Base-by-base conservation (phyloP, 2,888 invertebrate species). In the Baccha elongata region DNA sequence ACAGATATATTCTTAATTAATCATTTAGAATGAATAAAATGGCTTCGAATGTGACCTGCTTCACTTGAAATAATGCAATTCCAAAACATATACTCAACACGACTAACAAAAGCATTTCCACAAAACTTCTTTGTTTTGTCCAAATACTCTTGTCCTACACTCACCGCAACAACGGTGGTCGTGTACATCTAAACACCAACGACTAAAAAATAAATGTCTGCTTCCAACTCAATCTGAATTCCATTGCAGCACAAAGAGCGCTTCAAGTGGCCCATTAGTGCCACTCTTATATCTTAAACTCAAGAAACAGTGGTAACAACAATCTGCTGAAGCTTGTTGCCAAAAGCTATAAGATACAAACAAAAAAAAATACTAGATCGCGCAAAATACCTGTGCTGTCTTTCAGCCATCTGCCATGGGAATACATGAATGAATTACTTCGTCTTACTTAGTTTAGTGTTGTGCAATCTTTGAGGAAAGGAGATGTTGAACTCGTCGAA, bases 351-450 rank as follows among this genome's bases (percentile, higher is more conserved):
- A 0, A n/a, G 1, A 46, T 15, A 11, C 40, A 42, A 15, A 29
- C 0, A 23, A 23, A 40, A 48, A 6, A 8, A 13, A 53, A 42
- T 23, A 29, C 10, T 26, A 8, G 15, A 53, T 32, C 60, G 67
- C 60, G 46, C 53, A 67, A 73, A 79, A 73, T 73, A 44, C 60
- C 46, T 73, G 40, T n/a, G 44, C 17, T 64, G 71, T 53, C 42
- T 52, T 44, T 68, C 60, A 52, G 48, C 21, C 68, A 55, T 42
- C 68, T 62, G 48, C 75, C 69, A 69, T 74, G 80, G 75, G 80
- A 80, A 80, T 80, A 74, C 67, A 55, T 80, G 80, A 80, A 80
- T 80, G 62, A 80, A 80, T 68, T 68, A 73, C 53, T 60, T 32
- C 53, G 35, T 42, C 44, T 71, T 29, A 55, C 17, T 44, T 26